phyloP scores from a whole-genome alignment of 2,888 invertebrate species.

The Volucella bombylans region DNA sequence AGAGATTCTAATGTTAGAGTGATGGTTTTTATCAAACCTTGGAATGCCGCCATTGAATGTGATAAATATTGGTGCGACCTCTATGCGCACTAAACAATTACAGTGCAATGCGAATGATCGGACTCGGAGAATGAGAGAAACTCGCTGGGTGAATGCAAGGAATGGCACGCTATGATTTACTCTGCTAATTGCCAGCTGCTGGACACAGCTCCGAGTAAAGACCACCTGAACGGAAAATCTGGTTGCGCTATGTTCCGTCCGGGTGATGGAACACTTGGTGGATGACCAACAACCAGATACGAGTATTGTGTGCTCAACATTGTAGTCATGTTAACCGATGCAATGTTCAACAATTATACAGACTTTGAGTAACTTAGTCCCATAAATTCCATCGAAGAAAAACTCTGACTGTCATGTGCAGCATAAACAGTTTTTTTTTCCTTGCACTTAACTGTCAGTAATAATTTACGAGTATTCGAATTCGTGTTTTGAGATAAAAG shows the following conservation, averaged over 20 bases:
- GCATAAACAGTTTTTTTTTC: background rate
- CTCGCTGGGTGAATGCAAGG: slow-evolving; percentile 49
- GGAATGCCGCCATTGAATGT: slow-evolving; percentile 48
- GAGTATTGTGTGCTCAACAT: slow-evolving; percentile 1
- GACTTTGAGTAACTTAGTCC: slow-evolving; percentile 11
- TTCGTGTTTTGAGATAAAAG: slow-evolving; percentile 32
- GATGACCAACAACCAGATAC: slow-evolving; percentile 21
- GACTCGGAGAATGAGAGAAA: slow-evolving; percentile 57
- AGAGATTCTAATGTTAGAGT: slow-evolving; percentile 66
- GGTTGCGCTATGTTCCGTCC: slow-evolving; percentile 4
- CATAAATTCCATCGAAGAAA: slow-evolving; percentile 11
- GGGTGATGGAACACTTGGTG: slow-evolving; percentile 38
- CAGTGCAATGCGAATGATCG: slow-evolving; percentile 56
- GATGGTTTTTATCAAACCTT: slow-evolving; percentile 55
- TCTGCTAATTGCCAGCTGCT: slow-evolving; percentile 55
- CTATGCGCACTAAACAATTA: slow-evolving; percentile 43
- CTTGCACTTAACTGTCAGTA: slow-evolving; percentile 5
- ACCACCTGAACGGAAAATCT: slow-evolving; percentile 21
- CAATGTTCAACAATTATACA: slow-evolving; percentile 36
- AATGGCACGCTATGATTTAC: slow-evolving; percentile 55
- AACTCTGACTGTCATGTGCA: slow-evolving; percentile 11
- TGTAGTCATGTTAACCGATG: slow-evolving; percentile 11
- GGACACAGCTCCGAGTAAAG: slow-evolving; percentile 52
- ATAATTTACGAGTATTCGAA: slow-evolving; percentile 14
- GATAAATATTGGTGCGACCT: slow-evolving; percentile 17